These are phyloP conservation scores for Jaculus jaculus DNA, from an alignment of 2,113 vertebrate species.

Conservation along the genomic window DNA sequence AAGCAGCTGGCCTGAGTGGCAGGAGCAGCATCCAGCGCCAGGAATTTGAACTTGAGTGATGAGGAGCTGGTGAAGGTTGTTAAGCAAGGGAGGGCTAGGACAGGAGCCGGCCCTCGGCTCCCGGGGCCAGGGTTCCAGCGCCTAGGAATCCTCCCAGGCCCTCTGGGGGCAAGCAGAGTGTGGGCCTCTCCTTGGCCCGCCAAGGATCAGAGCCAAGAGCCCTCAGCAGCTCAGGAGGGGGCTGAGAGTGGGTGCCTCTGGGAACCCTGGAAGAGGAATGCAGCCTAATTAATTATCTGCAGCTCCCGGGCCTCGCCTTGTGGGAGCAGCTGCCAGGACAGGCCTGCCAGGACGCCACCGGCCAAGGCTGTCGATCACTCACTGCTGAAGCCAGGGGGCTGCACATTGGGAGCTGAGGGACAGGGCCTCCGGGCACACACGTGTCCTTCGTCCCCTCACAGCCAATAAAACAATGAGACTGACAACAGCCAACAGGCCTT, in stretches of 20 bases:
- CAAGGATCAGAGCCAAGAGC: slow-evolving; percentile 76
- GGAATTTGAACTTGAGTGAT: slow-evolving; percentile 27
- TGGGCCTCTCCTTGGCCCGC: slow-evolving; percentile 72
- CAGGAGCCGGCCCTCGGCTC: slow-evolving; percentile 39
- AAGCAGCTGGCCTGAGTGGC: neutral
- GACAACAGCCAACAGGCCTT: neutral
- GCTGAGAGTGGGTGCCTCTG: slow-evolving; percentile 66
- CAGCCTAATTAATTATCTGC: slow-evolving; percentile 79
- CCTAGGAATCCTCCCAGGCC: slow-evolving; percentile 25
- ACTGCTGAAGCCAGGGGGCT: slow-evolving; percentile 16
- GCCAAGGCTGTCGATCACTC: slow-evolving; percentile 68
- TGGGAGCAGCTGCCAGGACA: slow-evolving; percentile 77
- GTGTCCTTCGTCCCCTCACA: slow-evolving; percentile 2
- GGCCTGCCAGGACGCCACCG: slow-evolving; percentile 68
- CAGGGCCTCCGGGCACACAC: slow-evolving; percentile 21
- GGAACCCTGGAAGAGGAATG: slow-evolving; percentile 76
- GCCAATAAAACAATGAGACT: neutral
- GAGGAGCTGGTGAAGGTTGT: neutral
- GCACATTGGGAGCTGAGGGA: neutral
- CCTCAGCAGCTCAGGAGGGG: slow-evolving; percentile 73
- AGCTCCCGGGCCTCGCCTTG: slow-evolving; percentile 76
- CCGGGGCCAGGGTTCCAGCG: neutral
- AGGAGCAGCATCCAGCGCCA: neutral
- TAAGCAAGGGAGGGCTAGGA: neutral
- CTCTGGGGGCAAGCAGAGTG: slow-evolving; percentile 43